Base-by-base conservation (phyloP, 2,888 invertebrate species). In the Cerastis rubricosa region DNA sequence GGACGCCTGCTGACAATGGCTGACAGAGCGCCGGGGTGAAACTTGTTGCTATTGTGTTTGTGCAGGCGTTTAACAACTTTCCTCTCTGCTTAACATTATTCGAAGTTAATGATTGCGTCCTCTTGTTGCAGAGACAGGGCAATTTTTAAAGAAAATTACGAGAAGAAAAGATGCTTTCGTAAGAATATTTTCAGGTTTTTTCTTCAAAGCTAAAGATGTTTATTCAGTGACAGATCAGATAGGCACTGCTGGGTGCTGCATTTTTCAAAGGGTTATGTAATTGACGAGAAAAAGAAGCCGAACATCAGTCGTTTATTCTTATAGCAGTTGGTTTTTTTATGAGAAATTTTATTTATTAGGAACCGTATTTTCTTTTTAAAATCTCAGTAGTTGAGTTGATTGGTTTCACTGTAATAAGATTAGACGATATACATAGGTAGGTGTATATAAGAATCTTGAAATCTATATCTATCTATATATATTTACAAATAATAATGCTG, bases 21-120 rank as follows among this genome's bases (percentile, higher is more conserved):
- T 78, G 79, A 81, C 86, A 78, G 83, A 79, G 88, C 71, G 81
- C 81, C 40, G 51, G 65, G 76, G 65, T 76, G 75, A 75, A 88
- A 90, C 90, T 91, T 91, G 87, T 91, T 90, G 93, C 93, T 90
- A 89, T 91, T 91, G 88, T 88, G 78, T 87, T 89, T 84, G 74
- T 86, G 80, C 88, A 93, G 94, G 93, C 93, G 92, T 87, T 90
- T 88, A 85, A 89, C 86, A 89, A 88, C 88, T 90, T 76, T 77
- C 61, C 75, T 67, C 70, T 81, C 63, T 63, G 66, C 79, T 66
- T 68, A 74, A 68, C 80, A 69, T 87, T 83, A 76, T 75, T 81
- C 74, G 25, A 75, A 80, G 77, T 76, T 83, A 84, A 88, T 80
- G 78, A 82, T 80, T 76, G 68, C 59, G 68, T 71, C 54, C 70